Evolutionary conservation across 2,797 vertebrate species (phyloP), one percentile per base, ranked within the genome.

Genomic region (Macroramphosus scolopax): DNA sequence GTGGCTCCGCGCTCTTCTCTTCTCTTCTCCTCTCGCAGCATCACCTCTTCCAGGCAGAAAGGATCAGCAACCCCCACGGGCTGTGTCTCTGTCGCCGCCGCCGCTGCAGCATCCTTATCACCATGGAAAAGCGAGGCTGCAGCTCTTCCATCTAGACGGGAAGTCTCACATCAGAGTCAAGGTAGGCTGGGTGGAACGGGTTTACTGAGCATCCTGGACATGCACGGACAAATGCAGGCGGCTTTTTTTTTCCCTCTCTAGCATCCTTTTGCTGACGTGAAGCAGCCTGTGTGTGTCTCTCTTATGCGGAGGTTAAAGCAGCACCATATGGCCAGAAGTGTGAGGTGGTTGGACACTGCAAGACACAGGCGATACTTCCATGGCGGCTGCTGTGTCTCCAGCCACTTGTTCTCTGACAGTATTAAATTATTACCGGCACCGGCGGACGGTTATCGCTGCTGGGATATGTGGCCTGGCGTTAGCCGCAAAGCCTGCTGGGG

Each of bases 111-210:
- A 13, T 34, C 30, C 51, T 37, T 76, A 47, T 37, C 71, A 38
- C 13, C 62, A 89, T 89, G 89, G 78, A 74, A 22, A 69, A 5
- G 49, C 71, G 44, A 69, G 68, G 65, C 67, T 55, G 72, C 13
- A 11, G 41, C 42, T 69, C 63, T 50, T 68, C 63, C 73, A 85
- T 81, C 66, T 89, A 85, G 78, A 77, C 78, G 55, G 60, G 51
- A 52, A 72, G 77, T 71, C 67, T 77, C 78, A 71, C 70, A 78
- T 84, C 76, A 56, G 51, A 80, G 68, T 77, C 85, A 87, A 88
- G 89, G 89, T 91, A 90, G n/a, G n/a, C n/a, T n/a, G n/a, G n/a
- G n/a, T n/a, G 33, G 22, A 28, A 3, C 2, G 33, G 36, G 40
- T 18, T 59, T 31, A 31, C 32, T 16, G 51, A 63, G 70, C 70